Evolutionary conservation across 2,113 vertebrate species (phyloP).

Genomic region (Cryptoleucopteryx plumbea): DNA sequence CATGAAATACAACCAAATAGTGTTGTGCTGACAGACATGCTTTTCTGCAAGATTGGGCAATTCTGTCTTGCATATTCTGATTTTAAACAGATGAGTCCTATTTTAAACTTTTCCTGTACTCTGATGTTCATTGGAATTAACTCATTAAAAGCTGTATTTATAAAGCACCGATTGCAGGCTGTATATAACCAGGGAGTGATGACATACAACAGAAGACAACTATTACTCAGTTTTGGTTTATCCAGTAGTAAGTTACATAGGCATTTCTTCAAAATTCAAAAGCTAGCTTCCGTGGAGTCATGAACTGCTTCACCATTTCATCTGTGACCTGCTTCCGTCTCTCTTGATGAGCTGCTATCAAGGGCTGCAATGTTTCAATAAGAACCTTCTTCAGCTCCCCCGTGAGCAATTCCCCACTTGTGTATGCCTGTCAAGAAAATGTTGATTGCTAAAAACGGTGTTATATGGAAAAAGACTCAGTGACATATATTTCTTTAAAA

Average conservation of each 20-base stretch:
- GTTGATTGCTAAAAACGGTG: background rate
- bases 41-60: background rate
- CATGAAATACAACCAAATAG: constrained; percentile 29
- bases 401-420: constrained; percentile 88
- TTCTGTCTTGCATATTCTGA: background rate
- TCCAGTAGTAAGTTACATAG: background rate
- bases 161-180: background rate
- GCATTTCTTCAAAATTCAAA: constrained; percentile 77
- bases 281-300: constrained; percentile 88
- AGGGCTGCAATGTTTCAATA: constrained; percentile 90
- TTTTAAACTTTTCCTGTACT: background rate
- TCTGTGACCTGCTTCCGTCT: constrained; percentile 87
- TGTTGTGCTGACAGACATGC: constrained; percentile 5
- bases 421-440: constrained; percentile 82
- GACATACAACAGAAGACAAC: background rate
- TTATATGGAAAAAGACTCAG: background rate
- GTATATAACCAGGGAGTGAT: background rate
- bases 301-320: constrained; percentile 85
- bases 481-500: background rate
- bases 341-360: constrained; percentile 89
- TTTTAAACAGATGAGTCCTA: background rate
- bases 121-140: background rate
- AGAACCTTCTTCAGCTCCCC: constrained; percentile 94
- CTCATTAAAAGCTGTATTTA: constrained; percentile 7
- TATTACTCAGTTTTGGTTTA: background rate